Base-by-base conservation (phyloP, 2,113 vertebrate genomes). In the Panthera uncia region DNA sequence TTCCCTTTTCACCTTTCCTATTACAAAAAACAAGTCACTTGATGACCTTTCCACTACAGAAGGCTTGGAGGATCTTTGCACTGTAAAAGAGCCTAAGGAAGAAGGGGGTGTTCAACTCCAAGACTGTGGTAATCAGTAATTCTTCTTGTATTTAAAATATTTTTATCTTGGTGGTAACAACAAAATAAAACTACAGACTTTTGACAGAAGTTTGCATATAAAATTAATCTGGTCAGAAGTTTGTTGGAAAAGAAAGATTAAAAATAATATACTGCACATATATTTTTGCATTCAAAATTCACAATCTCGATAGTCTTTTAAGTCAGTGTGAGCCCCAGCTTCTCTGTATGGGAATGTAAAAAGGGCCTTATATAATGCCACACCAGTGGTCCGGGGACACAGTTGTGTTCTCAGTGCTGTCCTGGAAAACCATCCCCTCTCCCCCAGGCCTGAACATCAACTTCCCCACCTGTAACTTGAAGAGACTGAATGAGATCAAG, bases 181-280 rank as follows among this genome's bases (percentile, higher is more conserved):
- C 80, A 92, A 96, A 88, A 84, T 95, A 87, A 94, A 92, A 55
- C 65, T 61, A 84, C 90, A 90, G 78, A 71, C 78, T 97, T 90
- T 69, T 55, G 76, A 91, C 94, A 97, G 84, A 98, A 94, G 80
- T 94, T 88, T 96, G 88, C 76, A 73, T 94, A 87, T 92, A 88
- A 96, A 96, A 95, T 97, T 91, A 96, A 81, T 91, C 88, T 81
- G 69, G 91, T 94, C 91, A 96, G 80, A 96, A 83, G 33, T 96
- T 84, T 69, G 50, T 19, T 94, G 55, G 69, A 57, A 92, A 90
- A 93, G 69, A 57, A 94, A 81, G 91, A 84, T 85, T 45, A 85
- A 96, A 92, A 94, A 94, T 91, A 96, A 90, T 36, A 69, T 8
- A n/a, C 48, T 86, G 33, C 7, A 65, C 69, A 74, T 74, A 73